Evolutionary conservation across 2,113 vertebrate species (phyloP).

Genomic region (Cnemophilus loriae): DNA sequence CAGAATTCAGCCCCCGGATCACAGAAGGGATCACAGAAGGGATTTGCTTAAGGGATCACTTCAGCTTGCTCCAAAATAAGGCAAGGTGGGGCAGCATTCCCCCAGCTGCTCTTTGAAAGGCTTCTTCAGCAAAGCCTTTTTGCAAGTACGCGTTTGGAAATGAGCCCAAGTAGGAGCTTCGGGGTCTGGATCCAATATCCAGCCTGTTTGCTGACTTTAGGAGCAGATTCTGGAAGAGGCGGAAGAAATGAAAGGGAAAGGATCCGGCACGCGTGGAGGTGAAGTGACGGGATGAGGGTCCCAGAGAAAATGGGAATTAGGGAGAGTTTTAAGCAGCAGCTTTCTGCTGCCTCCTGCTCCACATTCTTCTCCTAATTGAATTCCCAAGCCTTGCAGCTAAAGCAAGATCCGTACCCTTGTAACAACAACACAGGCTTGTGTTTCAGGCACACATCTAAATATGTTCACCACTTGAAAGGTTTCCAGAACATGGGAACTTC

Average conservation of each 20-base stretch:
- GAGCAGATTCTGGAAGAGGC: neutral
- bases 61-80: neutral
- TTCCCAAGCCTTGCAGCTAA: neutral
- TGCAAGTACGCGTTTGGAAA: neutral
- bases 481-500: neutral
- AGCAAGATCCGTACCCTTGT: neutral
- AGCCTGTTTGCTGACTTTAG: neutral
- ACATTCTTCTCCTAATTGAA: neutral
- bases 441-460: neutral
- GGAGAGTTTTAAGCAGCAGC: neutral
- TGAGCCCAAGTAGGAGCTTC: neutral
- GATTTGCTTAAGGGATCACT: neutral
- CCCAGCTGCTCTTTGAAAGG: neutral
- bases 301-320: neutral
- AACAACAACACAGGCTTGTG: neutral
- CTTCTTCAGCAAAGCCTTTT: neutral
- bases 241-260: neutral
- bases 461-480: neutral
- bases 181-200: neutral
- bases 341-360: neutral
- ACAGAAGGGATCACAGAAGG: neutral
- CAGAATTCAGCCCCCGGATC: neutral
- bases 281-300: neutral
- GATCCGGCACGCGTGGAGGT: rapidly evolving
- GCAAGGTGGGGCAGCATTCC: neutral